Conservation (phyloP, 2,888 invertebrate species). For the Apoda limacodes region DNA sequence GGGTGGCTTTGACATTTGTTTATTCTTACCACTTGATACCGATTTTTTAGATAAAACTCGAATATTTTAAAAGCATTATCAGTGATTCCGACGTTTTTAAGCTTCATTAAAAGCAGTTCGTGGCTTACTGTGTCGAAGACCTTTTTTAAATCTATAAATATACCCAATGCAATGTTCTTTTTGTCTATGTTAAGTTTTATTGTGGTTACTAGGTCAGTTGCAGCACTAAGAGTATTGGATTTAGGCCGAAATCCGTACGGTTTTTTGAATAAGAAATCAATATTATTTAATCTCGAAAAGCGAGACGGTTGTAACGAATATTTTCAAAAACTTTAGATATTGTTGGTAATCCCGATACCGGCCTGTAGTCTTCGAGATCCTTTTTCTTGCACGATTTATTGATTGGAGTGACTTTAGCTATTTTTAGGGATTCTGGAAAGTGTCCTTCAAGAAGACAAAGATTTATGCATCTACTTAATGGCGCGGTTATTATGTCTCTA, state of each 20-base stretch:
- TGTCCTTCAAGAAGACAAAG: not conserved
- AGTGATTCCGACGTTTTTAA: no score
- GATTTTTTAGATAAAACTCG: no score
- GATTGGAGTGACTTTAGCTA: conserved; percentile 14
- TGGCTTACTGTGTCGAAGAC: no score
- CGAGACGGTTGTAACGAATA: conserved; percentile 5
- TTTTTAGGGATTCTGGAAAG: conserved; percentile 9
- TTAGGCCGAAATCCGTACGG: conserved; percentile 10
- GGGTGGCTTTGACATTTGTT: no score
- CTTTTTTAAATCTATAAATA: conserved; percentile 8
- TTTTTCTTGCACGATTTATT: conserved; percentile 12
- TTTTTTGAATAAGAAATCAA: not conserved
- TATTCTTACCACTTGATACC: no score
- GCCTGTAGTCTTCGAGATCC: conserved; percentile 14
- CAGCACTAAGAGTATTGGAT: conserved; percentile 6
- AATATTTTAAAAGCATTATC: no score
- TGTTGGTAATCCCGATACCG: conserved; percentile 10
- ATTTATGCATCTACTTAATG: not conserved
- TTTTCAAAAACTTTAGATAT: conserved; percentile 12
- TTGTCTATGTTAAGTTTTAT: conserved; percentile 7
- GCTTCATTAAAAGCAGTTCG: no score
- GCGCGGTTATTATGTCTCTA: not conserved
- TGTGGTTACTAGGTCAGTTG: conserved; percentile 8
- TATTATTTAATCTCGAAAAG: conserved; percentile 1
- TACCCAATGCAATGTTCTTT: conserved; percentile 4